These are phyloP conservation scores for Phaedon cochleariae DNA, from an alignment of 2,888 invertebrate genomes.

Conservation along the genomic window DNA sequence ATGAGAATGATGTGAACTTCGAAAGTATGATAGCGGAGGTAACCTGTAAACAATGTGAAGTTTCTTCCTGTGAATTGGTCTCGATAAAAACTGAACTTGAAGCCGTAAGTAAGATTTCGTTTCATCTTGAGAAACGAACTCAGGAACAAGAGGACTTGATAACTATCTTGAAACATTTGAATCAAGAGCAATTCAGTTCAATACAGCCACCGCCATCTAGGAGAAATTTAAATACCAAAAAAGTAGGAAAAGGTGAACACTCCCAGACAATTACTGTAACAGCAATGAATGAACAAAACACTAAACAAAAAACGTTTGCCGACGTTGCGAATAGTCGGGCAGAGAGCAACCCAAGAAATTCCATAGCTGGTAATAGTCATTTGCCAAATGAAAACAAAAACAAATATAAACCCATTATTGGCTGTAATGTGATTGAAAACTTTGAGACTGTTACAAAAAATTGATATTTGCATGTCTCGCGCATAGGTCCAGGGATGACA, in stretches of 20 bases:
- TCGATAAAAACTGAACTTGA: neutral
- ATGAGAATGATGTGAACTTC: neutral
- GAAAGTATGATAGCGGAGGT: conserved; percentile 1
- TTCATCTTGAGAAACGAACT: conserved; percentile 4
- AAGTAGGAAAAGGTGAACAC: neutral
- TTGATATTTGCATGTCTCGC: conserved; percentile 7
- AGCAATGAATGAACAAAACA: neutral
- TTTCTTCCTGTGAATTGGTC: neutral
- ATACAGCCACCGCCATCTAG: conserved; percentile 2
- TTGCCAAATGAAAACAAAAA: conserved; percentile 3
- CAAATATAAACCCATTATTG: neutral
- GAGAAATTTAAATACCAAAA: conserved; percentile 6
- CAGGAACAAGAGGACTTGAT: conserved; percentile 1
- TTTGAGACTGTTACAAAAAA: neutral
- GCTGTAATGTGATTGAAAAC: conserved; percentile 3
- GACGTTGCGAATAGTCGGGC: neutral
- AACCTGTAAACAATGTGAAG: neutral
- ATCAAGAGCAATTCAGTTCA: neutral
- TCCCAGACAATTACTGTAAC: neutral
- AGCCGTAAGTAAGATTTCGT: conserved; percentile 2
- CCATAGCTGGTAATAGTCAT: conserved; percentile 3
- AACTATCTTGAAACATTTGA: neutral
- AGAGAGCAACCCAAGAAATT: conserved; percentile 5
- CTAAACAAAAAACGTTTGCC: conserved; percentile 7
- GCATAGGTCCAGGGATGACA: conserved; percentile 4